Evolutionary conservation across 2,888 invertebrate species (phyloP), one percentile per base, ranked within the genome.

Genomic region (Odiellus spinosus): DNA sequence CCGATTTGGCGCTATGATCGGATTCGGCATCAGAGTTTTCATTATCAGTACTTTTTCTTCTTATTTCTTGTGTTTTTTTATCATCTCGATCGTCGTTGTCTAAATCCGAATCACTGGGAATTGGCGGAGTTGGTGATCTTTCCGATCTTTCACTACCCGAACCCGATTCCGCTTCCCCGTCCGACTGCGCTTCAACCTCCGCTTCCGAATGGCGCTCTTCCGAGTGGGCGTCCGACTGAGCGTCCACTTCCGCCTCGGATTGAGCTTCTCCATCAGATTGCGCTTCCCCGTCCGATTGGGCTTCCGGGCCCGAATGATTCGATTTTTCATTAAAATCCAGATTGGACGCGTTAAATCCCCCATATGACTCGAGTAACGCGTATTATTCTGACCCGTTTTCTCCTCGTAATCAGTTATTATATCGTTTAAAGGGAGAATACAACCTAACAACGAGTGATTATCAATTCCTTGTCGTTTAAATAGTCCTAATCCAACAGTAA

Each of bases 91-190:
- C 67, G 56, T 57, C 66, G 50, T 55, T 60, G 48, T 53, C 64
- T 55, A 59, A 65, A 58, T 58, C 72, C 40, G 52, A 57, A 64
- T 67, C 72, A 55, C 68, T 68, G 54, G 40, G 61, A 59, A 47
- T 60, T 4, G 26, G 26, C 8, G 26, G 26, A 26, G 26, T 26
- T 4, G 26, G 26, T 4, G 26, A 26, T 26, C 20, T 15, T 26
- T 43, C 43, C 26, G 15, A 15, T 32, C 34, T 33, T n/a, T 26
- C 26, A 19, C 14, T 15, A 15, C 33, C 45, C n/a, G 45, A 45
- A 14, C 8, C n/a, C 1, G 36, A 35, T 33, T 45, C 40, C 19
- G 33, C 21, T 15, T 40, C 32, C 20, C 15, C 19, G 14, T 40
- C 18, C 3, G 40, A 17, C 14, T 26, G 5, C 5, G 5, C 26